These are phyloP conservation scores for Eublepharis macularius DNA, from an alignment of 2,113 vertebrate species.

Conservation along the genomic window DNA sequence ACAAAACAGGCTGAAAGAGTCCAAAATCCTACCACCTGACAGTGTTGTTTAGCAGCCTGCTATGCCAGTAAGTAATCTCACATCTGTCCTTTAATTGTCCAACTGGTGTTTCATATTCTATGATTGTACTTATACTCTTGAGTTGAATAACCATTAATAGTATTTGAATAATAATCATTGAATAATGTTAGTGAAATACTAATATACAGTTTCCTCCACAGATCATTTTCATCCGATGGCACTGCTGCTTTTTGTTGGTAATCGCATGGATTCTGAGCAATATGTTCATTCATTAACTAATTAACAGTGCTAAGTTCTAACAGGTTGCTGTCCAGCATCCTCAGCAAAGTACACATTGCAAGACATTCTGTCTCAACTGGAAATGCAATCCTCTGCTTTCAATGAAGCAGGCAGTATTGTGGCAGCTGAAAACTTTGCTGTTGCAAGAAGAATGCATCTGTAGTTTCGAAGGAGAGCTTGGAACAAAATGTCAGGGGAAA, in stretches of 20 bases:
- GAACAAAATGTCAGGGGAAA: conserved; percentile 7
- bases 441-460: conserved; percentile 28
- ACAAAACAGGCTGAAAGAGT: background rate
- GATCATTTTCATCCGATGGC: background rate
- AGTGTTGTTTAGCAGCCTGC: background rate
- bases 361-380: background rate
- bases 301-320: conserved; percentile 3
- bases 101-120: background rate
- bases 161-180: background rate
- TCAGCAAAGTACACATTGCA: conserved; percentile 38
- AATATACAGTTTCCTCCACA: background rate
- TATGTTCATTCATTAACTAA: conserved; percentile 27
- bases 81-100: background rate
- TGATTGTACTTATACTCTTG: background rate
- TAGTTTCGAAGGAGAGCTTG: conserved; percentile 33
- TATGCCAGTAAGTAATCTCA: background rate
- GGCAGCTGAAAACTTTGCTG: background rate
- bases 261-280: conserved; percentile 4
- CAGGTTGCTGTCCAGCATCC: conserved; percentile 41
- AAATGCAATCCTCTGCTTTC: background rate
- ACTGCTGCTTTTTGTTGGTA: background rate
- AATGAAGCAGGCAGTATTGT: conserved; percentile 4
- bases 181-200: background rate
- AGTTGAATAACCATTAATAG: background rate
- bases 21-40: background rate